Evolutionary conservation across 2,113 vertebrate genomes (phyloP).

Genomic region (Ciconia stormi): DNA sequence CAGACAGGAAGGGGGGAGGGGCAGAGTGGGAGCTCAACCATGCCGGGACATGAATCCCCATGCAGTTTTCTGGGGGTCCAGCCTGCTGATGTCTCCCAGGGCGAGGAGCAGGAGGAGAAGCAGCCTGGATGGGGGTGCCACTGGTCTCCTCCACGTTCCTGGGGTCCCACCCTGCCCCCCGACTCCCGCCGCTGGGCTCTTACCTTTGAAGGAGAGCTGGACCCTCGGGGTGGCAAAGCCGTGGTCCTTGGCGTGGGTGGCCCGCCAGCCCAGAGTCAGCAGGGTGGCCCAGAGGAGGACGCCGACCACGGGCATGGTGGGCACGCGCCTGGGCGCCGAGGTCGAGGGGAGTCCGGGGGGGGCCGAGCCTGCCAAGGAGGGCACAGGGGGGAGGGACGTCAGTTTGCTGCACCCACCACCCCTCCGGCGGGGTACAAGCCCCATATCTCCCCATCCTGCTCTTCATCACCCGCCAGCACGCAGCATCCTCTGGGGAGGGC

Average conservation of each 20-base stretch:
- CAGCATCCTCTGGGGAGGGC: neutral
- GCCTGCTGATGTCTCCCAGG: neutral
- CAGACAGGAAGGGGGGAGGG: neutral
- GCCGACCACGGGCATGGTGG: constrained; percentile 73
- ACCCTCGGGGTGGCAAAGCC: constrained; percentile 64
- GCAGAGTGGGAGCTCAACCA: neutral
- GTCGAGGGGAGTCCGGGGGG: neutral
- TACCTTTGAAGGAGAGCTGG: constrained; percentile 81
- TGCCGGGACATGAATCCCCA: neutral
- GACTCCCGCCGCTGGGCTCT: neutral
- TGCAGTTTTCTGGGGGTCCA: neutral
- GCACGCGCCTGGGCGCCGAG: neutral
- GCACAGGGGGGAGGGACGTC: neutral
- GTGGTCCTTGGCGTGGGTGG: constrained; percentile 69
- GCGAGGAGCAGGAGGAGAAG: neutral
- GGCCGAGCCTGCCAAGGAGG: constrained; percentile 39
- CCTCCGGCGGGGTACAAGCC: neutral
- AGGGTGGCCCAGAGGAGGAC: constrained; percentile 76
- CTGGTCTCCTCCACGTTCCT: neutral
- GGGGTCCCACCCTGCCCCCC: neutral
- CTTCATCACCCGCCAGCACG: accelerated
- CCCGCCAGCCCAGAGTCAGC: constrained; percentile 75
- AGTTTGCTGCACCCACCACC: neutral
- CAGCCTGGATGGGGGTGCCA: neutral
- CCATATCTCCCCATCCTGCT: neutral